Evolutionary conservation across 2,888 invertebrate genomes (phyloP), one percentile per base, ranked within the genome.

Genomic region (Scaptomyza reducta): DNA sequence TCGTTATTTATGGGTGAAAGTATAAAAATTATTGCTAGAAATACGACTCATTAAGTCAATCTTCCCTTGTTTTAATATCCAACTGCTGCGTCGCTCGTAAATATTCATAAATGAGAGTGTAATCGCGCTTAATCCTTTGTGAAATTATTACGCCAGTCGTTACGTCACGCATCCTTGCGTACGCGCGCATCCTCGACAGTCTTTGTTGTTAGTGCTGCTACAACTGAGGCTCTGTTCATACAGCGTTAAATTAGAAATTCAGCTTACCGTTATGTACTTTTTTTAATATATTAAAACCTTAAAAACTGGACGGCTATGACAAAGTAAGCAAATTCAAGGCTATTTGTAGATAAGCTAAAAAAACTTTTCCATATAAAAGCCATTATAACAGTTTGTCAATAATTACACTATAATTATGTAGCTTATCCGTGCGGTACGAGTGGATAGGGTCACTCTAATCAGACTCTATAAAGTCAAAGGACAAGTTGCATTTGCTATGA

Each of bases 41-140:
- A 65, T 49, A 40, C 53, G 45, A 41, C 29, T 40, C 56, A 65
- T 45, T 67, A 54, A 47, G 60, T 22, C 42, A 16, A 16, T 42
- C 53, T 60, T 51, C 22, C 38, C 33, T 46, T 61, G 54, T 58
- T 70, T 70, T 70, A 75, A 68, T 73, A 66, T 76, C 53, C 70
- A 60, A 61, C 68, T 58, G 68, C 70, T 57, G 66, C 41, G 45
- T 46, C 59, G 78, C 72, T 75, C 87, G 81, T 85, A 85, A 85
- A 85, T 79, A 87, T 85, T 80, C 76, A 87, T 82, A 85, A 84
- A 79, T 82, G 80, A 85, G 78, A 73, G 78, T 72, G 80, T 85
- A 85, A 85, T 85, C 87, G 78, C 66, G 77, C 71, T 78, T 85
- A 87, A 85, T 85, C 87, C 84, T 85, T 85, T 85, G 87, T 82